These are phyloP conservation scores for Caracal caracal DNA, from an alignment of 2,113 vertebrate species.

Conservation along the genomic window DNA sequence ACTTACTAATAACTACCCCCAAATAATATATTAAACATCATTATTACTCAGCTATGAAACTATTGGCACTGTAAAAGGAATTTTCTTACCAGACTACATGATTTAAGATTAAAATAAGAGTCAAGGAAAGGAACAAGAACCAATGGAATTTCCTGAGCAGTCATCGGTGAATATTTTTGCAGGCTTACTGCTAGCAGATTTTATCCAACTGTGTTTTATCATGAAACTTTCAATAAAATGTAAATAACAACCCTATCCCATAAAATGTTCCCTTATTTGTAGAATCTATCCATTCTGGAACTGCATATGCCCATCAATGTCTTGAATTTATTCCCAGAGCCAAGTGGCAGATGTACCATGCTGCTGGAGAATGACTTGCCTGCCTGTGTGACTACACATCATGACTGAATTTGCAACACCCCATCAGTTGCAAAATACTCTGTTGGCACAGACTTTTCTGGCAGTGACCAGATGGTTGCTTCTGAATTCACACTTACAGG, in stretches of 20 bases:
- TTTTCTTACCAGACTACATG: neutral
- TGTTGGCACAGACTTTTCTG: neutral
- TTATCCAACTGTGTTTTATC: conserved; percentile 7
- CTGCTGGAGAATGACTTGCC: neutral
- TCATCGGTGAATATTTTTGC: neutral
- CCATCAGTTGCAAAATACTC: conserved; percentile 38
- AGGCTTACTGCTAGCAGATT: neutral
- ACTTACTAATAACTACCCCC: neutral
- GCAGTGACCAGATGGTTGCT: neutral
- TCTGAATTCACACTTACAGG: neutral
- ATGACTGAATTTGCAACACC: neutral
- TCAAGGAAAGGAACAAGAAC: neutral
- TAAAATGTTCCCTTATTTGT: neutral
- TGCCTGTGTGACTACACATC: neutral
- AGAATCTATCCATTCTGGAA: neutral
- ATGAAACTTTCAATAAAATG: conserved; percentile 12
- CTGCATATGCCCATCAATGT: neutral
- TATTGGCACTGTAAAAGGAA: neutral
- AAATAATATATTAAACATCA: neutral
- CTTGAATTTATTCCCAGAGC: neutral
- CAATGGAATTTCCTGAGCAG: neutral
- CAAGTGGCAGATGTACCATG: neutral
- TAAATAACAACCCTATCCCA: neutral
- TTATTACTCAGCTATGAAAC: neutral
- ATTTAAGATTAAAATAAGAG: neutral